These are phyloP conservation scores for Enhydra lutris DNA, from an alignment of 2,113 vertebrate genomes.

Conservation along the genomic window DNA sequence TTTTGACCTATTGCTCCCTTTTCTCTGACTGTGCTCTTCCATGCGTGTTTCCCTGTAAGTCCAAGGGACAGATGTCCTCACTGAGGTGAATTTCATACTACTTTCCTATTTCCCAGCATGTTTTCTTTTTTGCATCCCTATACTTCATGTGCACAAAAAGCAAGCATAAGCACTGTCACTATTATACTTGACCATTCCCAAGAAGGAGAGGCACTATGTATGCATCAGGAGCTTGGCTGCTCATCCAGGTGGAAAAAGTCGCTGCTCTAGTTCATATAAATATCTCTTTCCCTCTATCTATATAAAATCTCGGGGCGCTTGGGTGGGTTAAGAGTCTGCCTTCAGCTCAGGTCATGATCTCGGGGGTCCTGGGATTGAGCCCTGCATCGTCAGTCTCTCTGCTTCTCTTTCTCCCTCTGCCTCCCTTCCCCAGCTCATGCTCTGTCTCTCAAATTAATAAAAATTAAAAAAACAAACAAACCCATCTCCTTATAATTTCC, in stretches of 20 bases:
- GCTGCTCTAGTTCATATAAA: background rate
- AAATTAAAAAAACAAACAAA: background rate
- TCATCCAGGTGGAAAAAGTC: background rate
- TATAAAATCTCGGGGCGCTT: background rate
- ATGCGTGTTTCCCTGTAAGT: background rate
- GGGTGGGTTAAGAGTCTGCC: background rate
- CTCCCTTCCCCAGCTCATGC: background rate
- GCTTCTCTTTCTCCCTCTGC: background rate
- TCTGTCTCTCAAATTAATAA: background rate
- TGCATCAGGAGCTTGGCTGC: background rate
- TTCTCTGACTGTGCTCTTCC: background rate
- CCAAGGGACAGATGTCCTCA: background rate
- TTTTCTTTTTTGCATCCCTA: background rate
- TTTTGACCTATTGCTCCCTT: background rate
- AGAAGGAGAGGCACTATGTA: background rate
- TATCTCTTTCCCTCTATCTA: background rate
- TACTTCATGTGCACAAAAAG: background rate
- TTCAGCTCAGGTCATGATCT: background rate
- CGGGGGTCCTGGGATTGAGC: background rate
- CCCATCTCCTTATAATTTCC: background rate
- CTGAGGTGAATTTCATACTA: background rate
- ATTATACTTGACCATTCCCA: background rate
- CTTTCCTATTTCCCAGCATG: background rate
- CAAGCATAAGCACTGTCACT: background rate
- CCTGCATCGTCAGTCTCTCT: background rate